Base-by-base conservation (phyloP, 2,888 invertebrate genomes). In the Leucophora obtusa region DNA sequence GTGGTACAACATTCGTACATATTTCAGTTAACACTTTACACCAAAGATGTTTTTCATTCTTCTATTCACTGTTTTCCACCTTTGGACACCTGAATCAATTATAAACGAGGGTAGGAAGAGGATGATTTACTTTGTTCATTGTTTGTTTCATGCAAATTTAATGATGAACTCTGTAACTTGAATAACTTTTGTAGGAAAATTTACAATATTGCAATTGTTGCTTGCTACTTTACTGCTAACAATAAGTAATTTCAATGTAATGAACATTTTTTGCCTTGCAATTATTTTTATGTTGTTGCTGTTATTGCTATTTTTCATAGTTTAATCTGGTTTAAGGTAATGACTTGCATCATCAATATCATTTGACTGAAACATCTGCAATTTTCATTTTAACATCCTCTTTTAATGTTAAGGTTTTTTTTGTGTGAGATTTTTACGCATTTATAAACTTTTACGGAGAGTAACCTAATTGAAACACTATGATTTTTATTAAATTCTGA, bases 311-410 rank as follows among this genome's bases (percentile, higher is more conserved):
- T 70, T 50, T 24, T 68, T 56, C 62, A 15, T 38, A 38, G 43
- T 51, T 80, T 80, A 75, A 71, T 62, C 79, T 73, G 63, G 51
- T 70, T 81, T 70, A 77, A 77, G 77, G 73, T 81, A 81, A 81
- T 77, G 81, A 70, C 73, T 81, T 81, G 81, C 73, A 81, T 77
- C 77, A 66, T 77, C 77, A 81, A 70, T 73, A 69, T 73, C 77
- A 69, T 73, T 72, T 73, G 63, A 65, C 38, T 69, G 73, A 38
- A 76, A 62, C 81, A 81, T 72, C 73, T 81, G 81, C 70, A 74
- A 70, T 77, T 75, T 62, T 58, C 47, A 75, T 66, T 70, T 54
- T 65, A 58, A 54, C 59, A 38, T 73, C 33, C 56, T 33, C 17
- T 7, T 38, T 17, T 59, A 38, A 17, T 11, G 17, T 11, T 14